Conservation (phyloP, 2,888 invertebrate genomes). For the Leptopterna dolabrata region DNA sequence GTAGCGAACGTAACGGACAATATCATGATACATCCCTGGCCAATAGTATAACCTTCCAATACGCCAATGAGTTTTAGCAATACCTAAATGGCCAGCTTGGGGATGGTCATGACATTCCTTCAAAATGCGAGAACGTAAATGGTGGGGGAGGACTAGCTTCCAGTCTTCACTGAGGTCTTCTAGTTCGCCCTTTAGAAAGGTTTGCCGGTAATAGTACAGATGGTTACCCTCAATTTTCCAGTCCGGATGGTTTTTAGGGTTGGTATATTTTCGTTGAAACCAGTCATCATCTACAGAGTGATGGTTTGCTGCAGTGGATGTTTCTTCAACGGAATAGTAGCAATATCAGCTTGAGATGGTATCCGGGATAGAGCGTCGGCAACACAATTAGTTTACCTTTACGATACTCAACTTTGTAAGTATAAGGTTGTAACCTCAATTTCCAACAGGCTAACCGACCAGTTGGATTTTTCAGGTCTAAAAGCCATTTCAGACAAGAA, state of each 20-base stretch:
- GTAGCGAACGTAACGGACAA: background rate
- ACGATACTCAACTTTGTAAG: constrained; percentile 54
- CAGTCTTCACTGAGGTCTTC: constrained; percentile 45
- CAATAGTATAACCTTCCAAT: constrained; percentile 43
- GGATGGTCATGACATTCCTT: constrained; percentile 51
- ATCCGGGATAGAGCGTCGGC: constrained; percentile 13
- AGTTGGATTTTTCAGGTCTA: constrained; percentile 59
- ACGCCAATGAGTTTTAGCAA: constrained; percentile 51
- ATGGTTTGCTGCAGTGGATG: background rate
- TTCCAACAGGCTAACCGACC: constrained; percentile 62
- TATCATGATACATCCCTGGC: constrained; percentile 33
- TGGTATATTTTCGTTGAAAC: constrained; percentile 6
- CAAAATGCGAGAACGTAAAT: constrained; percentile 20
- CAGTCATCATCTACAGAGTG: constrained; percentile 33
- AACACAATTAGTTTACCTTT: constrained; percentile 30
- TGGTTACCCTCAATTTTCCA: constrained; percentile 17
- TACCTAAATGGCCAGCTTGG: constrained; percentile 50
- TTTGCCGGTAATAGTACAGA: constrained; percentile 27
- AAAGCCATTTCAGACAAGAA: constrained; percentile 61
- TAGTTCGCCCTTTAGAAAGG: constrained; percentile 30
- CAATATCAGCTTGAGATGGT: background rate
- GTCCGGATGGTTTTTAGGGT: constrained; percentile 19
- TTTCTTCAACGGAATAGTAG: background rate
- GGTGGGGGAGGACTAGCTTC: constrained; percentile 46
- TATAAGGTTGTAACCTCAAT: constrained; percentile 58